phyloP scores from a whole-genome alignment of 1,140 invertebrate species.

The Liolophura sinensis region DNA sequence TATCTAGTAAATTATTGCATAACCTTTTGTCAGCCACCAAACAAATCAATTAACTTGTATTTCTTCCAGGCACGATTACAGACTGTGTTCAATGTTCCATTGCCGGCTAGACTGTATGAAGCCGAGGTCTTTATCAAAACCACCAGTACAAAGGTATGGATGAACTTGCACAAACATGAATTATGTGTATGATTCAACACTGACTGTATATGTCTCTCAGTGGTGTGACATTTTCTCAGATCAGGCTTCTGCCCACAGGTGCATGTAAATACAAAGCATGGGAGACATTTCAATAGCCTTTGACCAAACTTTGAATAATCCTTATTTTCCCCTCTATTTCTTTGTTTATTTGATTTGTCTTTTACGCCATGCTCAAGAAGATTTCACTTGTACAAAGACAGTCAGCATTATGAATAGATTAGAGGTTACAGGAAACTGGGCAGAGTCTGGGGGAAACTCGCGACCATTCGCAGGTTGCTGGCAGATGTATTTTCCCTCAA shows the following conservation, averaged over 20 bases:
- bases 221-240: conserved; percentile 1
- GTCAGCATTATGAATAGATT: too few relatives aligned
- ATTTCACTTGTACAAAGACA: too few relatives aligned
- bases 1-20: too few relatives aligned
- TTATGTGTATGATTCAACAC: neutral
- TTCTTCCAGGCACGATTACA: too few relatives aligned
- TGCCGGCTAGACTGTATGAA: conserved; percentile 25
- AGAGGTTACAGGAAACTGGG: too few relatives aligned
- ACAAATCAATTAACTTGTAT: too few relatives aligned
- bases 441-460: too few relatives aligned
- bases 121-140: conserved; percentile 27
- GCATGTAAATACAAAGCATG: neutral
- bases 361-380: too few relatives aligned
- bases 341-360: too few relatives aligned
- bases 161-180: neutral
- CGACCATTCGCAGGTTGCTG: neutral
- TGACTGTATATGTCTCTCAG: neutral
- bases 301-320: neutral
- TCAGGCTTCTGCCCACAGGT: neutral
- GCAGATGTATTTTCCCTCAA: neutral
- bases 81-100: neutral
- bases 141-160: conserved; percentile 33
- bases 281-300: neutral
- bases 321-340: neutral
- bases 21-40: too few relatives aligned